These are phyloP conservation scores for Celastrina argiolus DNA, from an alignment of 2,888 invertebrate genomes.

Conservation along the genomic window DNA sequence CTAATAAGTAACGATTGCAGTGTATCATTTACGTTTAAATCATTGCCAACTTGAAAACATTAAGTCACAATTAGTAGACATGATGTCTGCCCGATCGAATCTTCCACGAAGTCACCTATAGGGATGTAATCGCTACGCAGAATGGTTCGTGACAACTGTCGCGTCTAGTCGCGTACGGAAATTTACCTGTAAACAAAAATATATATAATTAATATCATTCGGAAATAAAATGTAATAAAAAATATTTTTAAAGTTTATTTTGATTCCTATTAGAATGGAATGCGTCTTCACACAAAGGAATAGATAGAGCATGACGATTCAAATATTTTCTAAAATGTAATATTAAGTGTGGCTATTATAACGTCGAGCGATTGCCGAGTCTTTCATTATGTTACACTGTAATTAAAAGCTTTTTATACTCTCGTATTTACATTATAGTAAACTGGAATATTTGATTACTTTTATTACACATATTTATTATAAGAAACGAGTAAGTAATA, in stretches of 20 bases:
- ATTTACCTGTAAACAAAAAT: background rate
- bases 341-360: slow-evolving; percentile 75
- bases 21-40: background rate
- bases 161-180: background rate
- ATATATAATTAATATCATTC: background rate
- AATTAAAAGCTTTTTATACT: slow-evolving; percentile 53
- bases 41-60: background rate
- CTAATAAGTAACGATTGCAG: no score
- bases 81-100: background rate
- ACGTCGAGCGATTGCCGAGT: slow-evolving; percentile 59
- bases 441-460: background rate
- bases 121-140: background rate
- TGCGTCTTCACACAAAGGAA: slow-evolving; percentile 69
- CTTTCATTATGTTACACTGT: slow-evolving; percentile 42
- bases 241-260: slow-evolving; percentile 47
- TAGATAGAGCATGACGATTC: slow-evolving; percentile 74
- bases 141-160: slow-evolving; percentile 1
- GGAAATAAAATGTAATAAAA: background rate
- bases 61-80: background rate
- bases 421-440: slow-evolving; percentile 11
- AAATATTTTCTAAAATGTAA: slow-evolving; percentile 76
- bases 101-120: background rate
- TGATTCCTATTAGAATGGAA: slow-evolving; percentile 58
- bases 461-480: background rate
- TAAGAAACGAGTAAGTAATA: no score